Percentiles rank a stretch among this genome's conserved stretches.
Evolutionary conservation across 2,113 vertebrate species (phyloP).

Genomic region (Macroglossus sobrinus): DNA sequence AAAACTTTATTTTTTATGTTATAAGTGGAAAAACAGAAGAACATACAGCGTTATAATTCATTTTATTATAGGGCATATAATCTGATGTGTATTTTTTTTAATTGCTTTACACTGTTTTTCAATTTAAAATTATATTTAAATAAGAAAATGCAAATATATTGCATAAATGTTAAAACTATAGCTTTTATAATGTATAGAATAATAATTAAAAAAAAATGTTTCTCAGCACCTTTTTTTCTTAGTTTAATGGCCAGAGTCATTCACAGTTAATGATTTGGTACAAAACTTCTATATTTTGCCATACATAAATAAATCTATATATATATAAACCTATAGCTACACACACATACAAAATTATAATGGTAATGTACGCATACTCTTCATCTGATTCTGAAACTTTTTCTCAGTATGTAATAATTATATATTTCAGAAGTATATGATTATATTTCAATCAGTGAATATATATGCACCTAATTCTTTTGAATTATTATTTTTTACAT

Average conservation of each 20-base stretch:
- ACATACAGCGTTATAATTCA: neutral
- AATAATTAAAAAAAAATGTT: neutral
- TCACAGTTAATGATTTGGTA: neutral
- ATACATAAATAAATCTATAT: neutral
- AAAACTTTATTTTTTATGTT: neutral
- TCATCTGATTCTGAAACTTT: neutral
- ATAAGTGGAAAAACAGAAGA: neutral
- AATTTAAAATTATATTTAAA: neutral
- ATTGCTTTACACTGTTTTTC: neutral
- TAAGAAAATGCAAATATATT: neutral
- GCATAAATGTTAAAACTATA: neutral
- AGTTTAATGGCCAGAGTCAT: neutral
- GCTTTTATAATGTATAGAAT: neutral
- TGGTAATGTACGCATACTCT: neutral
- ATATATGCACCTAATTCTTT: neutral
- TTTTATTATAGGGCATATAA: neutral
- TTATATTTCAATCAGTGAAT: neutral
- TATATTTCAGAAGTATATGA: neutral
- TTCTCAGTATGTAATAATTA: neutral
- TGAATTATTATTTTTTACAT: neutral
- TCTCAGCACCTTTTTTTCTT: neutral
- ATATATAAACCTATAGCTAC: neutral
- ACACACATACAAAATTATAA: neutral
- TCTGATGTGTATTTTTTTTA: neutral
- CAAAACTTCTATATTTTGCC: neutral